Evolutionary conservation across 2,113 vertebrate species (phyloP).

Genomic region (Megalops atlanticus): DNA sequence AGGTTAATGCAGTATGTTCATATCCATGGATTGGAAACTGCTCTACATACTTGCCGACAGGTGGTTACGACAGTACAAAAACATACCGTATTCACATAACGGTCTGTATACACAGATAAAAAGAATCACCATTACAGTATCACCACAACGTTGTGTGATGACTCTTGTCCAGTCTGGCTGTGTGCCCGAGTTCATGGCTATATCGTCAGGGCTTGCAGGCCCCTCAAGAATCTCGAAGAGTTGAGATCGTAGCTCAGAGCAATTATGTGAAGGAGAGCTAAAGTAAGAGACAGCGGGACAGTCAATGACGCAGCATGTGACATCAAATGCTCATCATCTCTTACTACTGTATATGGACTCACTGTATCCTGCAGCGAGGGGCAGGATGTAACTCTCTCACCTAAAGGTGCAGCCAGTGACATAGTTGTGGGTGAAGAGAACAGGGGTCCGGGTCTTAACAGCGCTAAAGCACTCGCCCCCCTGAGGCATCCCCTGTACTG

Average conservation of each 20-base stretch:
- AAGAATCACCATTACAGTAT: conserved; percentile 46
- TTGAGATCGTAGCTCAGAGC: conserved; percentile 58
- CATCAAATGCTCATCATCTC: not conserved
- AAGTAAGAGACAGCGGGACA: not conserved
- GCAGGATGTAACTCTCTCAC: conserved; percentile 41
- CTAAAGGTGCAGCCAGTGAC: conserved; percentile 68
- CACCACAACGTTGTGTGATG: conserved; percentile 56
- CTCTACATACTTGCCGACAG: not conserved
- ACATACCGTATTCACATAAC: not conserved
- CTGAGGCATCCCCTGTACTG: conserved; percentile 45
- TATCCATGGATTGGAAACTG: not conserved
- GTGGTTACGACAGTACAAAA: not conserved
- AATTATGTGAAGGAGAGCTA: conserved; percentile 55
- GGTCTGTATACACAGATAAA: not conserved
- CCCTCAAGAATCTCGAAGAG: conserved; percentile 62
- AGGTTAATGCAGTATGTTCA: not conserved
- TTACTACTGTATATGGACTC: not conserved
- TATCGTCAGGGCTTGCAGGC: conserved; percentile 46
- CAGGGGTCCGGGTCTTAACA: conserved; percentile 25
- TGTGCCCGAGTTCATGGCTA: conserved; percentile 65
- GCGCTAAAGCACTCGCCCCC: conserved; percentile 57
- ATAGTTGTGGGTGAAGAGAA: conserved; percentile 65
- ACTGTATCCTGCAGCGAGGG: not conserved
- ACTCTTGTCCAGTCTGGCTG: conserved; percentile 60
- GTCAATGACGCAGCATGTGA: not conserved